Conservation (phyloP, 2,888 invertebrate species). For the Cheilosia grossa region DNA sequence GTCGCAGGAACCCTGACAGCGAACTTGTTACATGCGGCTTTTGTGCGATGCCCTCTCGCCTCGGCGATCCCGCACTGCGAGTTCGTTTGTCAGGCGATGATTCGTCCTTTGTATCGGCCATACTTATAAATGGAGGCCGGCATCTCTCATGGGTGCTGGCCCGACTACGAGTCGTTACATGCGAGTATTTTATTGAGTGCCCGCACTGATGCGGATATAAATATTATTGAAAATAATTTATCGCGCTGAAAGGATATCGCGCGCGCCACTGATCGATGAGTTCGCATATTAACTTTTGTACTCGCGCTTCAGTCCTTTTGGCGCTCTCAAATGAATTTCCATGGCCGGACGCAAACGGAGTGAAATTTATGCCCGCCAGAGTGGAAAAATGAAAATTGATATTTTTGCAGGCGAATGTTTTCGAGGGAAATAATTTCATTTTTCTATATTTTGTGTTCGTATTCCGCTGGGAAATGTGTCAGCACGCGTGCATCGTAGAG, state of each 20-base stretch:
- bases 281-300: conserved; percentile 66
- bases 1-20: conserved; percentile 25
- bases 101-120: conserved; percentile 51
- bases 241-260: conserved; percentile 66
- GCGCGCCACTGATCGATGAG: conserved; percentile 71
- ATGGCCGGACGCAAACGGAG: conserved; percentile 32
- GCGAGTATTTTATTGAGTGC: conserved; percentile 45
- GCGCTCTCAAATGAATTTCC: conserved; percentile 45
- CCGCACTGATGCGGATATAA: conserved; percentile 50
- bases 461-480: conserved; percentile 55
- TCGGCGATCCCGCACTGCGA: conserved; percentile 34
- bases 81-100: conserved; percentile 48
- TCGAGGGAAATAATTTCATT: conserved; percentile 23
- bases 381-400: conserved; percentile 73
- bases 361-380: conserved; percentile 63
- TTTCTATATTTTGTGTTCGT: conserved; percentile 17
- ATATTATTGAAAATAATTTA: conserved; percentile 63
- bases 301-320: conserved; percentile 32
- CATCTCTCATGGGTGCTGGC: background rate
- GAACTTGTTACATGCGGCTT: conserved; percentile 36
- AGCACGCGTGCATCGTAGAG: conserved; percentile 21
- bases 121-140: background rate
- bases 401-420: conserved; percentile 48
- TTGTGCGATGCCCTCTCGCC: conserved; percentile 37
- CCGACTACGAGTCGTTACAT: background rate